A percentile compares a stretch with the other conserved stretches of the same genome.
phyloP scores from a whole-genome alignment of 2,797 vertebrate species.

The Poecilia wingei region DNA sequence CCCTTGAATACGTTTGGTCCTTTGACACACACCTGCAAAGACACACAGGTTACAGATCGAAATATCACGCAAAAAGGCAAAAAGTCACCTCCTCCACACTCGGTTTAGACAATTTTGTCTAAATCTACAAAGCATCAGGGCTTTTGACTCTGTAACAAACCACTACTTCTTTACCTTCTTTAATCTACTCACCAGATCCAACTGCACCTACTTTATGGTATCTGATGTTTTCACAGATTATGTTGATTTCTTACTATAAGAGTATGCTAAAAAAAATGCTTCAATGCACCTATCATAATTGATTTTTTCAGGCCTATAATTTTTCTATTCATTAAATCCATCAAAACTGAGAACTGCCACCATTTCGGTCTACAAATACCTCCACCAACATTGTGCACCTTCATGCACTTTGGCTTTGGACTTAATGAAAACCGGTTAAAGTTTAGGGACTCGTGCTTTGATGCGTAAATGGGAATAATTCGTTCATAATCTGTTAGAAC shows the following conservation, averaged over 20 bases:
- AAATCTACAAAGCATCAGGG: neutral
- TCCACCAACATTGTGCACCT: neutral
- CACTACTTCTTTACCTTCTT: neutral
- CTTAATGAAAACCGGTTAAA: neutral
- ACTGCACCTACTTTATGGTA: neutral
- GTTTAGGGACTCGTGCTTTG: neutral
- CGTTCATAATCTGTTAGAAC: neutral
- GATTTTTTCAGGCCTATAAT: neutral
- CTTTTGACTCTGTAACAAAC: neutral
- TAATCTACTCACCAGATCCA: neutral
- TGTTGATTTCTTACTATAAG: neutral
- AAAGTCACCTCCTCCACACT: neutral
- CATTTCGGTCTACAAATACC: neutral
- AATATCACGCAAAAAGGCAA: neutral
- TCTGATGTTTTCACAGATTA: neutral
- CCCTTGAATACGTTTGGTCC: conserved; percentile 93
- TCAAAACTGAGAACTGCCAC: neutral
- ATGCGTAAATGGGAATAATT: neutral
- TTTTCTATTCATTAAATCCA: neutral
- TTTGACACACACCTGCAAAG: conserved; percentile 91
- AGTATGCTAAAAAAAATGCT: neutral
- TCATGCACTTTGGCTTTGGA: neutral
- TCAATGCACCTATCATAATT: neutral
- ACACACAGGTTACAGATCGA: neutral
- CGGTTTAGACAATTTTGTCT: neutral